Evolutionary conservation across 2,113 vertebrate species (phyloP), one percentile per base, ranked within the genome.

Genomic region (Puntigrus tetrazona): DNA sequence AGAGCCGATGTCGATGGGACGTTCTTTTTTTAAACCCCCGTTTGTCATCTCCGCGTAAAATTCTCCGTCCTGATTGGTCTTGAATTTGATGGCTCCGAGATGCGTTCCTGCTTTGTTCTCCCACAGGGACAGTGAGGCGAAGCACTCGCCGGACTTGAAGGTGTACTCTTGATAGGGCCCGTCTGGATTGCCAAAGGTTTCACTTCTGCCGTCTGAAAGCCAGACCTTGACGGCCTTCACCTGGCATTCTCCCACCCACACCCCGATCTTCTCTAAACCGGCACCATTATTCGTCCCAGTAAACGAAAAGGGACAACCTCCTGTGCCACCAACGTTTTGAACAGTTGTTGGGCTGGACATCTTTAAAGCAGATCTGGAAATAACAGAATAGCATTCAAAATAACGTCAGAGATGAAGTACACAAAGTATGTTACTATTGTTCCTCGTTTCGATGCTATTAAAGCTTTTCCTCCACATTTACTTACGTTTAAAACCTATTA

Each of bases 51-150:
- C 2, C 16, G 63, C 74, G 43, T 81, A 87, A 27, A 89, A 90
- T 50, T 84, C 10, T 0, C 80, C 38, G 1, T 16, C 29, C n/a
- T 1, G 4, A 57, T 27, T 88, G 27, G 89, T 90, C 43, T 1
- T 83, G 75, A 90, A 89, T 41, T 81, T 85, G 63, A 90, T 87
- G 70, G 52, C 86, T 69, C 89, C 89, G 3, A 89, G 73, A 69
- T 72, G 89, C 31, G 81, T 87, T 73, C 87, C 85, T 31, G 73
- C 84, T 67, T 82, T 84, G 20, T 90, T 90, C 29, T 41, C 86
- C 86, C 86, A 90, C 22, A 90, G 88, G n/a, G 88, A 89, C 10
- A 90, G 88, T 6, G 81, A 86, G 4, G 83, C 74, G 29, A 90
- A 85, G 50, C 34, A 36, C 59, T 90, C 89, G n/a, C 85, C 86